Percentiles rank a stretch among this genome's conserved stretches.
Conservation (phyloP, 2,797 vertebrate species). For the Anguilla obscura region DNA sequence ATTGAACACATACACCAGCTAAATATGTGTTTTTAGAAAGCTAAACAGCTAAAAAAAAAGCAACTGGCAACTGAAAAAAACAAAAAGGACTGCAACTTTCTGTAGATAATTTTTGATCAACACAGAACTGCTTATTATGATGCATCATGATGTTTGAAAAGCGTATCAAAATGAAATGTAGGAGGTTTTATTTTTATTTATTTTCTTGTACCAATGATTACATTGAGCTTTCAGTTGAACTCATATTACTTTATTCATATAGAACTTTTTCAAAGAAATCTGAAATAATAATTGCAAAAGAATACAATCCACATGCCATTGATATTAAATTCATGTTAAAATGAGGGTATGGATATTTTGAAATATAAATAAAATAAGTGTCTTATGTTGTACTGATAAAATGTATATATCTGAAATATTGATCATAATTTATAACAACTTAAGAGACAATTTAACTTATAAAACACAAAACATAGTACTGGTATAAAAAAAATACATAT, state of each 20-base stretch:
- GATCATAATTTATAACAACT: conserved; percentile 64
- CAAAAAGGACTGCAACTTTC: conserved; percentile 43
- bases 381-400: conserved; percentile 43
- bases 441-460: conserved; percentile 49
- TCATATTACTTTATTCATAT: conserved; percentile 24
- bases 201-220: conserved; percentile 41
- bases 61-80: conserved; percentile 23
- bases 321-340: conserved; percentile 48
- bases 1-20: conserved; percentile 13
- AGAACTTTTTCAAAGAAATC: neutral
- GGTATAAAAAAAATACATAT: conserved; percentile 35
- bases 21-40: neutral
- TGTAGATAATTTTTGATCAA: conserved; percentile 56
- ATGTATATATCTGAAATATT: conserved; percentile 47
- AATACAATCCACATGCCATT: conserved; percentile 29
- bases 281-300: neutral
- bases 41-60: conserved; percentile 22
- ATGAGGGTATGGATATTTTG: conserved; percentile 44
- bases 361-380: conserved; percentile 69
- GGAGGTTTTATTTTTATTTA: conserved; percentile 53
- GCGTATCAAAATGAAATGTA: conserved; percentile 47
- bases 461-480: conserved; percentile 48
- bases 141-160: conserved; percentile 48
- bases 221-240: conserved; percentile 53
- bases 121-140: conserved; percentile 40